phyloP scores from a whole-genome alignment of 2,113 vertebrate species.

The Pholis gunnellus region DNA sequence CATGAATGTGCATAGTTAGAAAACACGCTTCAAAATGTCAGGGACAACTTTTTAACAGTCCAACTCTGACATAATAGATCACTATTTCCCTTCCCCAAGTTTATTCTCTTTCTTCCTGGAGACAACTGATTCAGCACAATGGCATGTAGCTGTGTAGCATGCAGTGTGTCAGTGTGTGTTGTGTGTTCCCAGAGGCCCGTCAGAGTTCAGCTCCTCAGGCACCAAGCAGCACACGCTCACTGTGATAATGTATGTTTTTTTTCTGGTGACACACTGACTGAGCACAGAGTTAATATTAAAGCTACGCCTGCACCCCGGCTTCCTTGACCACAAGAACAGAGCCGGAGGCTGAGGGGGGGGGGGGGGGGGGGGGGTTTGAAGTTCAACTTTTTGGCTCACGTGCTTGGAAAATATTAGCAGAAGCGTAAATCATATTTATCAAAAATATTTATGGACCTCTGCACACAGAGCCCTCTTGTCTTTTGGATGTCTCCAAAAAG shows the following conservation, averaged over 20 bases:
- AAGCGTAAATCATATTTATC: slow-evolving; percentile 80
- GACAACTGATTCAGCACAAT: slow-evolving; percentile 37
- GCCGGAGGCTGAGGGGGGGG: neutral
- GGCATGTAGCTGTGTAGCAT: slow-evolving; percentile 23
- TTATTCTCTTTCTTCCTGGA: slow-evolving; percentile 25
- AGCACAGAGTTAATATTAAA: slow-evolving; percentile 66
- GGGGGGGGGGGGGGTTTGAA: neutral
- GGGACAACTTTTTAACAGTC: neutral
- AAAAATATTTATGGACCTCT: slow-evolving; percentile 71
- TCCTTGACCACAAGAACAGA: slow-evolving; percentile 74
- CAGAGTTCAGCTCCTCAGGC: slow-evolving; percentile 36
- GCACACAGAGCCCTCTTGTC: slow-evolving; percentile 59
- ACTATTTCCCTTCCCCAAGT: neutral
- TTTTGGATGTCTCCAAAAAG: slow-evolving; percentile 37
- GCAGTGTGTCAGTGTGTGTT: slow-evolving; percentile 16
- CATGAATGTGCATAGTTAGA: neutral
- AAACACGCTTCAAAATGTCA: neutral
- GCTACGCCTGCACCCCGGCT: slow-evolving; percentile 59
- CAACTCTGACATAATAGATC: neutral
- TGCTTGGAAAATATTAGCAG: slow-evolving; percentile 83
- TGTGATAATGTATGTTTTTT: slow-evolving; percentile 42
- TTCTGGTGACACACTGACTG: slow-evolving; percentile 64
- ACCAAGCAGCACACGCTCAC: slow-evolving; percentile 16
- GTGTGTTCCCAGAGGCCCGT: slow-evolving; percentile 14
- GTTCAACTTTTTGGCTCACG: slow-evolving; percentile 67